These are phyloP conservation scores for Temnothorax curvispinosus DNA, from an alignment of 1,140 invertebrate species.

Conservation along the genomic window DNA sequence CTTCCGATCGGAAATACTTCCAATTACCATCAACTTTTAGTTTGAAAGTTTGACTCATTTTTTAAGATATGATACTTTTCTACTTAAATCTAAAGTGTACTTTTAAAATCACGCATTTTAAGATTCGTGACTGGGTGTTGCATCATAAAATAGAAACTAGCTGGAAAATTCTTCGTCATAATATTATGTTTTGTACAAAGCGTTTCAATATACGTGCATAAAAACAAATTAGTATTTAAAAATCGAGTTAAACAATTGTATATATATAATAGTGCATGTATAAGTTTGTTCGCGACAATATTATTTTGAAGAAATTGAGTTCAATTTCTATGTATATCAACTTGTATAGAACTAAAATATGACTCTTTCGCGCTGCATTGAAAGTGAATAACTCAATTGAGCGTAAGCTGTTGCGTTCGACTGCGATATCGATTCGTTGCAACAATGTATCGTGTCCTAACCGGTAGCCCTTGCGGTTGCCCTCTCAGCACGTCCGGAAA, in stretches of 20 bases:
- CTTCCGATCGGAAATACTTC: too few relatives aligned
- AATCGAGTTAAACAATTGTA: not conserved
- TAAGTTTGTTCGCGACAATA: not conserved
- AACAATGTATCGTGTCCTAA: conserved; percentile 35
- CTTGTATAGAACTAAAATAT: not conserved
- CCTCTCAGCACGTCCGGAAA: conserved; percentile 41
- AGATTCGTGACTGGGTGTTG: too few relatives aligned
- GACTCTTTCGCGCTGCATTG: not conserved
- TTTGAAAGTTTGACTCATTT: too few relatives aligned
- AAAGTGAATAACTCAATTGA: conserved; percentile 23
- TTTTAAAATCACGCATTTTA: too few relatives aligned
- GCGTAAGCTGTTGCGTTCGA: not conserved
- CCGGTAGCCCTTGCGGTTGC: conserved; percentile 39
- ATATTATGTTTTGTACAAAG: conserved; percentile 2
- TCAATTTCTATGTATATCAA: not conserved
- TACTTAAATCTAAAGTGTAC: too few relatives aligned
- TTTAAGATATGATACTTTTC: too few relatives aligned
- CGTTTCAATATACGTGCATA: not conserved
- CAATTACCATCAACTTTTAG: too few relatives aligned
- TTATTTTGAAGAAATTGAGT: not conserved
- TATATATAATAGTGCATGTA: not conserved
- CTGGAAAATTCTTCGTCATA: not conserved
- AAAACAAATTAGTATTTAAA: not conserved
- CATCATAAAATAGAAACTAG: not conserved
- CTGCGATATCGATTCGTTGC: conserved; percentile 26